These are phyloP conservation scores for Meta bourneti DNA, from an alignment of 2,888 invertebrate species.

Conservation along the genomic window DNA sequence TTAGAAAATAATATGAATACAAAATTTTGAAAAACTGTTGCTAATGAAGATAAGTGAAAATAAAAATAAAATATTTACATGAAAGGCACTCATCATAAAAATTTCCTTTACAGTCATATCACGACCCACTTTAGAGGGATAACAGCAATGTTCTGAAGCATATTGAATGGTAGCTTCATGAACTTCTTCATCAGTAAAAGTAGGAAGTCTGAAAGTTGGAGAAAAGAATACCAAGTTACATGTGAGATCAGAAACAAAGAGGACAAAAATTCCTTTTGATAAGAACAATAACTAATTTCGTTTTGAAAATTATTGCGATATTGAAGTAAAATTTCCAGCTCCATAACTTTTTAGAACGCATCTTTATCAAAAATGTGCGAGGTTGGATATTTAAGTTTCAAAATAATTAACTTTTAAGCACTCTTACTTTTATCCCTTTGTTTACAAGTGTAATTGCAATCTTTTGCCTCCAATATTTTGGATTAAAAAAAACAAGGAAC, in stretches of 20 bases:
- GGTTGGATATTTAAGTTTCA: not conserved
- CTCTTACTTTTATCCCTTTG: too few species aligned
- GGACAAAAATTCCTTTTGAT: not conserved
- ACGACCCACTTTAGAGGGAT: constrained; percentile 82
- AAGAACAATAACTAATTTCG: not conserved
- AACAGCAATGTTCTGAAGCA: constrained; percentile 82
- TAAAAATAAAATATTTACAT: constrained; percentile 80
- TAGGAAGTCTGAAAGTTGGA: constrained; percentile 47
- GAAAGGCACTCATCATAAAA: constrained; percentile 82
- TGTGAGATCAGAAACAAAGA: not conserved
- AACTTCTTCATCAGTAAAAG: constrained; percentile 81
- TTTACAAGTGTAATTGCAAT: too few species aligned
- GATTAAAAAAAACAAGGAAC: too few species aligned
- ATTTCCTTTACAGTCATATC: constrained; percentile 82
- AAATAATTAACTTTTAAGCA: too few species aligned
- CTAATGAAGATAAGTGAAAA: not conserved
- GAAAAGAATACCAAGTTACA: not conserved
- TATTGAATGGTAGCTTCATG: constrained; percentile 81
- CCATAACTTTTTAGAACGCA: not conserved
- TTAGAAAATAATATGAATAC: not conserved
- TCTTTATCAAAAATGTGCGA: not conserved
- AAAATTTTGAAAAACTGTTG: not conserved
- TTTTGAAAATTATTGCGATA: not conserved
- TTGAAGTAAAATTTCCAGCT: not conserved
- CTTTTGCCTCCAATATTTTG: too few species aligned